Evolutionary conservation across 2,113 vertebrate species (phyloP).

Genomic region (Engraulis encrasicolus): DNA sequence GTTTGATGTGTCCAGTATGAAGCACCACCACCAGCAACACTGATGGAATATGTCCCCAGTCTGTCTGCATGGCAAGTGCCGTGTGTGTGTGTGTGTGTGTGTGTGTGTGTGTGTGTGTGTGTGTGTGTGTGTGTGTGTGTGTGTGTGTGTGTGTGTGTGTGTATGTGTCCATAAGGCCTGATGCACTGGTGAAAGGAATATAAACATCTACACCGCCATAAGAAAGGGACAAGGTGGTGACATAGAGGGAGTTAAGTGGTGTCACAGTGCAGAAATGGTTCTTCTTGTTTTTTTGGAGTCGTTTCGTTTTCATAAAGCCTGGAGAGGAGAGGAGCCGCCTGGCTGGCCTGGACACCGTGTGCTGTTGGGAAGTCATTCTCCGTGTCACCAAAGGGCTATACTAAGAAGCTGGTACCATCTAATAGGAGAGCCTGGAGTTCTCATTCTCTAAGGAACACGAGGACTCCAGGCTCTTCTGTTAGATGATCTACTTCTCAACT

Average conservation of each 20-base stretch:
- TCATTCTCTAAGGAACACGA: too few species aligned
- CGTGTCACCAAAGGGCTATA: background rate
- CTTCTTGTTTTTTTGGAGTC: background rate
- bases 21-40: background rate
- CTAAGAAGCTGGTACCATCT: too few species aligned
- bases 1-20: background rate
- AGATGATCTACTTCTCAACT: too few species aligned
- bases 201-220: background rate
- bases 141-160: background rate
- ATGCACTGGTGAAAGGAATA: background rate
- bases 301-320: background rate
- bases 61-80: background rate
- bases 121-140: background rate
- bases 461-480: too few species aligned
- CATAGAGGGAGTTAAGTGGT: conserved; percentile 45
- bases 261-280: conserved; percentile 27
- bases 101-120: background rate
- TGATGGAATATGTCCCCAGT: background rate
- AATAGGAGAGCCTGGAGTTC: too few species aligned
- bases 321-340: conserved; percentile 20
- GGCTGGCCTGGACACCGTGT: conserved; percentile 24
- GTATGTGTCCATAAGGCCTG: background rate
- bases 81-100: background rate
- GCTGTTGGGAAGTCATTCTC: conserved; percentile 14
- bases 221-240: background rate